Evolutionary conservation across 1,140 invertebrate species (phyloP).

Genomic region (Drosophila parvula): DNA sequence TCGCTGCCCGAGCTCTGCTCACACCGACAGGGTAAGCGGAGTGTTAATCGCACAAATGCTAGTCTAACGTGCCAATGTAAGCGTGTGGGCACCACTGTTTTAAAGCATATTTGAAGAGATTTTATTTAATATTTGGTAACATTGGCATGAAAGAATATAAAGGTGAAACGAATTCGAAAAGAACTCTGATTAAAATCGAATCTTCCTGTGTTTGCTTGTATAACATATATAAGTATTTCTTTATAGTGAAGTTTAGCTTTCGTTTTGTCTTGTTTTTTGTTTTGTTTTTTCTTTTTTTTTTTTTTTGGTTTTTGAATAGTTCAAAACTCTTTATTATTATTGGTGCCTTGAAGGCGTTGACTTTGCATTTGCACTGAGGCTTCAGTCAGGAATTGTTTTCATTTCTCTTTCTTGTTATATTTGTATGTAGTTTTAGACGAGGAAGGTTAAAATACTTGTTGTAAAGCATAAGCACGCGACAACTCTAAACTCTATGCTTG

Average conservation of each 20-base stretch:
- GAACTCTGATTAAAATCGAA: neutral
- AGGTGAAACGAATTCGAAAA: neutral
- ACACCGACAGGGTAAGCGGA: too few relatives aligned
- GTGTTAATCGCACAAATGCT: too few relatives aligned
- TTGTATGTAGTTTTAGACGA: conserved; percentile 17
- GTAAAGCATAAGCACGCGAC: conserved; percentile 48
- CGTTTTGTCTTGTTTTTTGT: neutral
- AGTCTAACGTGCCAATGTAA: too few relatives aligned
- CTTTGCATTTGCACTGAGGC: conserved; percentile 44
- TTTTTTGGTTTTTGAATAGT: conserved; percentile 24
- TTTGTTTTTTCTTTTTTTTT: neutral
- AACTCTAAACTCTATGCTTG: conserved; percentile 45
- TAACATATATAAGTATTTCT: conserved; percentile 9
- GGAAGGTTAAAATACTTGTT: conserved; percentile 42
- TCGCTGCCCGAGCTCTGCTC: too few relatives aligned
- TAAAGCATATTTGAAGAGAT: neutral
- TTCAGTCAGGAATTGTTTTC: conserved; percentile 38
- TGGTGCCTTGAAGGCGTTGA: conserved; percentile 42
- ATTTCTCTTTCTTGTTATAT: conserved; percentile 2
- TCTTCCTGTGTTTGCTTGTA: neutral
- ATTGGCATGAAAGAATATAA: neutral
- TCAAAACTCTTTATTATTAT: conserved; percentile 45
- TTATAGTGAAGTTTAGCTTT: conserved; percentile 3
- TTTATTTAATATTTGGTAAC: neutral
- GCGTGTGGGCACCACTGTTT: too few relatives aligned